These are phyloP conservation scores for Temnothorax curvispinosus DNA, from an alignment of 1,140 invertebrate species.

Conservation along the genomic window DNA sequence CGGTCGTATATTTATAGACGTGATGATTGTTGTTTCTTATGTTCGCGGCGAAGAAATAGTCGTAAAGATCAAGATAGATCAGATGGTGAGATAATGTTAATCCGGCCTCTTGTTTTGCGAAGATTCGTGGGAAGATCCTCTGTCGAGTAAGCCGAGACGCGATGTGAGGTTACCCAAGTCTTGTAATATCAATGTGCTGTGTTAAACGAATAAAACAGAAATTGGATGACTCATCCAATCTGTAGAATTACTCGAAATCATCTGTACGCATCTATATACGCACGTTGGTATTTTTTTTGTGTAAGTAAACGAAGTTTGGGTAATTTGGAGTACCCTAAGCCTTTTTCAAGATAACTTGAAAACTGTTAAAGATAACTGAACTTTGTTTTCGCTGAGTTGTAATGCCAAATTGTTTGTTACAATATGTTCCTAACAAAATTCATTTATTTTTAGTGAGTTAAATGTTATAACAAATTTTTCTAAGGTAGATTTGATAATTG, in stretches of 20 bases:
- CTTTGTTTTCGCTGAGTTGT: too few species aligned
- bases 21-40: conserved; percentile 9
- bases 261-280: too few species aligned
- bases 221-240: neutral
- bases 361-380: too few species aligned
- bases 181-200: conserved; percentile 11
- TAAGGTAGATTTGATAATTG: too few species aligned
- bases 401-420: too few species aligned
- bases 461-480: too few species aligned
- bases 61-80: conserved; percentile 51
- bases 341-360: too few species aligned
- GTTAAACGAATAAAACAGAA: neutral
- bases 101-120: conserved; percentile 60
- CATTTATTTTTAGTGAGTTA: too few species aligned
- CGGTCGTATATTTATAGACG: conserved; percentile 4
- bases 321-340: too few species aligned
- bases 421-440: too few species aligned
- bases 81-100: conserved; percentile 63
- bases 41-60: conserved; percentile 23
- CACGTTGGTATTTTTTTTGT: too few species aligned
- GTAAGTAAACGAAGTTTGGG: too few species aligned
- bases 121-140: conserved; percentile 50
- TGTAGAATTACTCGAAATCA: conserved; percentile 3
- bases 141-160: conserved; percentile 9
- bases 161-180: conserved; percentile 19